Base-by-base conservation (phyloP, 2,888 invertebrate genomes). In the Drosophila barbarae region DNA sequence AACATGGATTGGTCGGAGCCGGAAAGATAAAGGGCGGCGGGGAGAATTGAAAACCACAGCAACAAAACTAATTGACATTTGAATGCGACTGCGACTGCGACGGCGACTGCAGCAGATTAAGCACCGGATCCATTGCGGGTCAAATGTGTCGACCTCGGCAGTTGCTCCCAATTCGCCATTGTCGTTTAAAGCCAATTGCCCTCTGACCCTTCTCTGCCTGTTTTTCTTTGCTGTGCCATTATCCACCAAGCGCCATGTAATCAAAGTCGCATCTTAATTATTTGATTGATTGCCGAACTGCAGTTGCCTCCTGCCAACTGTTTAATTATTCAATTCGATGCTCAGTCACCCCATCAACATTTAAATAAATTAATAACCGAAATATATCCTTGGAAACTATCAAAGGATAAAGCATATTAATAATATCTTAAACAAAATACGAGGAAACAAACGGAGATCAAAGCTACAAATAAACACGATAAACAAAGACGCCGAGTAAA, bases 1-100 rank as follows among this genome's bases (percentile, higher is more conserved):
- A 39, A 15, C 13, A 26, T 12, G 23, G 28, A 39, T 30, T 58
- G 28, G 35, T 52, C 28, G 18, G 34, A 28, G 46, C 35, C 74
- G 75, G 78, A 77, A 76, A 78, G 68, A 73, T 70, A 73, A 76
- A 56, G 60, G 65, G 60, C 18, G 18, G 26, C 10, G 64, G 52
- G 61, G 55, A 51, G 67, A 70, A 77, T 72, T 57, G 67, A 57
- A 73, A 73, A 69, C 74, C 77, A 74, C 77, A 72, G 67, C 72
- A 74, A 72, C 72, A 80, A 63, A 73, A 76, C 82, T 77, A 76
- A 77, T 81, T 77, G 82, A 79, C 79, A 59, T 63, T 32, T 64
- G 50, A 51, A 21, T 66, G 53, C 59, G 44, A 52, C 49, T 44
- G 42, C 57, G 41, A 55, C 46, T 44, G 42, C 57, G 41, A 55